Percentiles rank a stretch among this genome's conserved stretches.
phyloP scores from a whole-genome alignment of 1,140 invertebrate genomes.

The Drosophila albomicans region DNA sequence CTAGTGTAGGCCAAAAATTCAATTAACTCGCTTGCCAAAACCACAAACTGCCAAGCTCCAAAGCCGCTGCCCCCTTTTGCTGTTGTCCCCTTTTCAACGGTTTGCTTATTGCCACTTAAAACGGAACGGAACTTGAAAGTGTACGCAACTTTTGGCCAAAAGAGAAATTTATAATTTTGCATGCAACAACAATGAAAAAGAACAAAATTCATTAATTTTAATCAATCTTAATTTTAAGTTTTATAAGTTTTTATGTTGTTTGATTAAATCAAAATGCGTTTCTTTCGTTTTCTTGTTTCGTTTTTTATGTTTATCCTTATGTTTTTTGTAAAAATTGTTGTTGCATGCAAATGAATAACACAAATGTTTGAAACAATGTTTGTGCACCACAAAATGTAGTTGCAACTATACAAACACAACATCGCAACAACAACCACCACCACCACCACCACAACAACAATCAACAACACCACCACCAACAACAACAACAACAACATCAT shows the following conservation, averaged over 20 bases:
- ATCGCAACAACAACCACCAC: constrained; percentile 49
- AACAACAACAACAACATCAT: constrained; percentile 49
- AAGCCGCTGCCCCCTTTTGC: no score
- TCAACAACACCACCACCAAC: constrained; percentile 40
- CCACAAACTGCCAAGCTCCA: constrained; percentile 47
- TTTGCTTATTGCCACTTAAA: constrained; percentile 6
- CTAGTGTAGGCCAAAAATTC: constrained; percentile 62
- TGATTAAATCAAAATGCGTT: constrained; percentile 25
- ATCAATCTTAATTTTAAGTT: constrained; percentile 33
- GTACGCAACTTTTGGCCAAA: constrained; percentile 37
- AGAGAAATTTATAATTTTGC: constrained; percentile 18
- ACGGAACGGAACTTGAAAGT: neutral
- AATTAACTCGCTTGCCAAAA: constrained; percentile 70
- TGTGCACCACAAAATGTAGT: constrained; percentile 54
- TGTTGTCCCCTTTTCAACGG: neutral
- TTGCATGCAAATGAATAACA: constrained; percentile 64
- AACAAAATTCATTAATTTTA: constrained; percentile 12
- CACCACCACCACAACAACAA: constrained; percentile 52
- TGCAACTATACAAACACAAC: constrained; percentile 68
- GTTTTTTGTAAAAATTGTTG: constrained; percentile 63
- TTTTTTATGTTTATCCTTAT: constrained; percentile 45
- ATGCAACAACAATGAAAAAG: constrained; percentile 72
- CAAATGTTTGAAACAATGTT: constrained; percentile 31
- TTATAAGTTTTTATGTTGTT: constrained; percentile 44
- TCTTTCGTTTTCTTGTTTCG: constrained; percentile 47